A percentile compares a stretch with the other conserved stretches of the same genome.
Evolutionary conservation across 37 sponge, comb jelly and placozoan species (phyloP).

Genomic region (Aplysina aerophoba): DNA sequence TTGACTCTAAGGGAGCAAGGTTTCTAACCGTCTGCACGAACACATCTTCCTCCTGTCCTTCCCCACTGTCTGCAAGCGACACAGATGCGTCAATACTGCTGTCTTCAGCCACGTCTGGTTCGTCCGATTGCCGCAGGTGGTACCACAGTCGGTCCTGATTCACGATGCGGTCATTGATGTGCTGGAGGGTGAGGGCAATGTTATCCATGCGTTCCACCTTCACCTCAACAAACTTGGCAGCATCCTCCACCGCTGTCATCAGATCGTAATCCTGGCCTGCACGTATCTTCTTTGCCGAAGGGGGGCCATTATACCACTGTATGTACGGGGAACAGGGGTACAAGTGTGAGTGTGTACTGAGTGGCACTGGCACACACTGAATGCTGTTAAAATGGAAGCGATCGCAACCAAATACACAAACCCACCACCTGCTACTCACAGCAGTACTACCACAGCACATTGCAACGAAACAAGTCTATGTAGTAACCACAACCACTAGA

Average conservation of each 20-base stretch:
- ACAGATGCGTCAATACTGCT: too few species aligned
- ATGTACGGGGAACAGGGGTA: background rate
- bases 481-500: too few species aligned
- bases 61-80: conserved; percentile 3
- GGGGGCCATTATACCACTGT: conserved; percentile 13
- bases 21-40: conserved; percentile 11
- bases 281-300: conserved; percentile 25
- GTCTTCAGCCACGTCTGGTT: conserved; percentile 8
- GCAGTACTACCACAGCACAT: too few species aligned
- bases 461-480: too few species aligned
- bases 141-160: conserved; percentile 31
- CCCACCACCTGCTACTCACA: too few species aligned
- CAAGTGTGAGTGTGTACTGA: too few species aligned
- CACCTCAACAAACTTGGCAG: conserved; percentile 13
- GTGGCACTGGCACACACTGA: too few species aligned
- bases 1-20: background rate
- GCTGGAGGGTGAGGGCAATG: conserved; percentile 28
- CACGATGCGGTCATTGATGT: conserved; percentile 28
- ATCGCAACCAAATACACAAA: too few species aligned
- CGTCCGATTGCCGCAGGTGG: conserved; percentile 20
- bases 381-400: too few species aligned
- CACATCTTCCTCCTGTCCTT: background rate
- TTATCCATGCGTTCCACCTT: conserved; percentile 22
- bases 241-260: conserved; percentile 28
- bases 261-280: conserved; percentile 25